Conservation (phyloP, 1,140 invertebrate genomes). For the Drosophila ogumai region DNA sequence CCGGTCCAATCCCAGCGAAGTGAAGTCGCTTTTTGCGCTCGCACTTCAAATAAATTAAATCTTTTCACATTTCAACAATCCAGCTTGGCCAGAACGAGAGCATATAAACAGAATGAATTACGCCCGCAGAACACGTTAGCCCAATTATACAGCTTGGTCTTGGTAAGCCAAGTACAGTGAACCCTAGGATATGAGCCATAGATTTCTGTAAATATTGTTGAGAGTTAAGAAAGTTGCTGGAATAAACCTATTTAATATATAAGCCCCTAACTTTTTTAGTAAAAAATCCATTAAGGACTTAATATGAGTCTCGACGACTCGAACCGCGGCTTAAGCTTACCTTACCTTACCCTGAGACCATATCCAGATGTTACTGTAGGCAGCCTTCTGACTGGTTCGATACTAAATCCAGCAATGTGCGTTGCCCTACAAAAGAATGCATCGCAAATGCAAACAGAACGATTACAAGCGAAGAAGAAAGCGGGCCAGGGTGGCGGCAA, state of each 20-base stretch:
- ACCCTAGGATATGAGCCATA: background rate
- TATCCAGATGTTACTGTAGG: slow-evolving; percentile 3
- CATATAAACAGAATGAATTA: slow-evolving; percentile 49
- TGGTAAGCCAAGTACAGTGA: slow-evolving; percentile 6
- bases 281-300: too few species aligned
- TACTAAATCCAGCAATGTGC: slow-evolving; percentile 23
- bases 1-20: slow-evolving; percentile 31
- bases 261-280: too few species aligned
- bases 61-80: slow-evolving; percentile 66
- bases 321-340: too few species aligned
- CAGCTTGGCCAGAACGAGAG: slow-evolving; percentile 35
- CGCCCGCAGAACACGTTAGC: slow-evolving; percentile 54
- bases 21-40: slow-evolving; percentile 54
- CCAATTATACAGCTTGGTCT: slow-evolving; percentile 49
- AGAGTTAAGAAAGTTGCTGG: background rate
- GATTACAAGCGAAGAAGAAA: slow-evolving; percentile 24
- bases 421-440: slow-evolving; percentile 39
- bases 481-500: background rate
- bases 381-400: slow-evolving; percentile 3
- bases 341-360: too few species aligned
- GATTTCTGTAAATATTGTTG: background rate
- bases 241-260: background rate
- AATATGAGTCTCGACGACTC: too few species aligned
- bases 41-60: slow-evolving; percentile 81
- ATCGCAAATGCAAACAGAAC: slow-evolving; percentile 45